phyloP scores from a whole-genome alignment of 2,113 vertebrate genomes.

The Notarius quadriscutis region DNA sequence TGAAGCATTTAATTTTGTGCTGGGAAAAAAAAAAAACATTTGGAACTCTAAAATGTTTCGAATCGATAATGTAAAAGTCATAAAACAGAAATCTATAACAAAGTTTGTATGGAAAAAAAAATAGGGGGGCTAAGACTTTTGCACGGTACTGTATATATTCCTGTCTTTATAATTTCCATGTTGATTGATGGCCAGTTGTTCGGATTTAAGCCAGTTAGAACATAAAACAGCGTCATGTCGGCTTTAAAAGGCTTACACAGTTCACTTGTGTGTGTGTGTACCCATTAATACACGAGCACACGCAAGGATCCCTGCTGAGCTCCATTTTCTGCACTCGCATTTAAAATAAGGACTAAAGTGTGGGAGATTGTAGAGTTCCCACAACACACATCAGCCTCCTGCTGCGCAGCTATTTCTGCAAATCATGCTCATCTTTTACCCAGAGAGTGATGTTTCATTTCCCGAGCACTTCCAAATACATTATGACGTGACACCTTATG shows the following conservation, averaged over 20 bases:
- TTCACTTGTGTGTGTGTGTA: not conserved
- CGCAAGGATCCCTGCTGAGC: conserved; percentile 2
- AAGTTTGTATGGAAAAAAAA: no score
- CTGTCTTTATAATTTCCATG: not conserved
- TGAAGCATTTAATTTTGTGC: no score
- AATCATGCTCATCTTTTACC: not conserved
- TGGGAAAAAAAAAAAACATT: no score
- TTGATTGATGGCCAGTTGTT: not conserved
- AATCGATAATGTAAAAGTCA: no score
- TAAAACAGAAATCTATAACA: no score
- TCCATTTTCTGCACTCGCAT: conserved; percentile 18
- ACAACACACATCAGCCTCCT: conserved; percentile 25
- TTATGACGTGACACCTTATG: not conserved
- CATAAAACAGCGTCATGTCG: not conserved
- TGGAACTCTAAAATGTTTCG: no score
- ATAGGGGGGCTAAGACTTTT: no score
- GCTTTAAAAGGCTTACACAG: not conserved
- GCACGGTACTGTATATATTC: not conserved
- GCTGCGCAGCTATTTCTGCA: not conserved
- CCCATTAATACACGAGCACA: not conserved
- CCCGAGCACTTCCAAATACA: not conserved
- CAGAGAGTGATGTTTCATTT: not conserved
- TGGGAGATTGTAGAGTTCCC: not conserved
- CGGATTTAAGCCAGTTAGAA: not conserved
- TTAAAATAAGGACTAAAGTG: conserved; percentile 8